phyloP scores from a whole-genome alignment of 2,888 invertebrate species.

The Polyommatus iphigenia region DNA sequence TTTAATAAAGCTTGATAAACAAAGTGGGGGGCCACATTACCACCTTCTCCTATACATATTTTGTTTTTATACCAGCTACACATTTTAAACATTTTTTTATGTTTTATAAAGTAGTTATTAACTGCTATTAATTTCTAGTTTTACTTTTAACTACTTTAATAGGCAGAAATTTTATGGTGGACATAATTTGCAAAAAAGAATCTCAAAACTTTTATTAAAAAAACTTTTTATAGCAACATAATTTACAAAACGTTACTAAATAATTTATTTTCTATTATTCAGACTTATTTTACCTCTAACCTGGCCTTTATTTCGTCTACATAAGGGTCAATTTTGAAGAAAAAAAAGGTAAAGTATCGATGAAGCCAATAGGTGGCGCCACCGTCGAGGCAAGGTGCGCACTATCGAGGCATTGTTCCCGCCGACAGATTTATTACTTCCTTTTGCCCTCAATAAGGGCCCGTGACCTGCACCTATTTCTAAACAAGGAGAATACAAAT shows the following conservation, averaged over 20 bases:
- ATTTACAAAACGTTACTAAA: not conserved
- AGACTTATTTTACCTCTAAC: not conserved
- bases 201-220: not conserved
- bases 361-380: slow-evolving; percentile 36
- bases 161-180: not conserved
- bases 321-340: not conserved
- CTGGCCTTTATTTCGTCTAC: not conserved
- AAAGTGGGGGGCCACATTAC: too few relatives aligned
- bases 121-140: not conserved
- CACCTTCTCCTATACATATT: too few relatives aligned
- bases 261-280: not conserved
- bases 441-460: slow-evolving; percentile 80
- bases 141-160: not conserved
- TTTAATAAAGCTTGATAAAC: too few relatives aligned
- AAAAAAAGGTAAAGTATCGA: not conserved
- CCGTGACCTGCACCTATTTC: slow-evolving; percentile 66
- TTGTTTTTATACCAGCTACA: not conserved
- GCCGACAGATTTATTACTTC: slow-evolving; percentile 80
- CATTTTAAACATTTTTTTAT: not conserved
- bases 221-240: not conserved
- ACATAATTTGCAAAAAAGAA: not conserved
- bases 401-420: slow-evolving; percentile 78
- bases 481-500: slow-evolving; percentile 50
- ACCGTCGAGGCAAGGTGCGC: slow-evolving; percentile 68
- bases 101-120: not conserved